A percentile compares a stretch with the other conserved stretches of the same genome.
phyloP scores from a whole-genome alignment of 2,888 invertebrate genomes.

The Carterocephalus palaemon region DNA sequence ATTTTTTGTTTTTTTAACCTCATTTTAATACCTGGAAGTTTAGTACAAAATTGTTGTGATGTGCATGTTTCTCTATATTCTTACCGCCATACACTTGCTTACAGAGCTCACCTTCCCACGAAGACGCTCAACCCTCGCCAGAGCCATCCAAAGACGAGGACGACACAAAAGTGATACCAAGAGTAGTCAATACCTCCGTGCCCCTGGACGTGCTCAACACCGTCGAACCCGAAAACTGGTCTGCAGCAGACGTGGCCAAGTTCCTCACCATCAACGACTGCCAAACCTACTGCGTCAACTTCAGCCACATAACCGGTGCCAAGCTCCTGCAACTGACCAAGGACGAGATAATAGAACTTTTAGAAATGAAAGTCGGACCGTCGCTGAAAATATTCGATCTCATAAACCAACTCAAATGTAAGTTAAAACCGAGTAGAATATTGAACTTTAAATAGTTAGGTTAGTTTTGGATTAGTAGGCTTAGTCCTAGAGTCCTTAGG shows the following conservation, averaged over 20 bases:
- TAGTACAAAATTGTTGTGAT: too few relatives aligned
- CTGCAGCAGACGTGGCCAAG: conserved; percentile 88
- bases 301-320: conserved; percentile 87
- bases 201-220: conserved; percentile 74
- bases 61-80: not conserved
- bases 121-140: conserved; percentile 41
- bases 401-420: conserved; percentile 93
- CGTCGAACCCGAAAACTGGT: conserved; percentile 82
- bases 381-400: conserved; percentile 95
- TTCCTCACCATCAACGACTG: conserved; percentile 94
- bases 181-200: conserved; percentile 79
- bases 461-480: too few relatives aligned
- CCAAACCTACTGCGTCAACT: conserved; percentile 83
- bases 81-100: conserved; percentile 22
- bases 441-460: conserved; percentile 50
- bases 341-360: conserved; percentile 92
- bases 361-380: conserved; percentile 96
- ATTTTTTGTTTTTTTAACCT: too few relatives aligned
- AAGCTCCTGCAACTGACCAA: conserved; percentile 89
- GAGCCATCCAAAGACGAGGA: conserved; percentile 32
- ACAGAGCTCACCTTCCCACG: conserved; percentile 46
- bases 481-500: too few relatives aligned
- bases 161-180: conserved; percentile 80
- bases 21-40: too few relatives aligned
- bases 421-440: conserved; percentile 83